A percentile compares a stretch with the other conserved stretches of the same genome.
Evolutionary conservation across 2,113 vertebrate species (phyloP).

Genomic region (Chitala chitala): DNA sequence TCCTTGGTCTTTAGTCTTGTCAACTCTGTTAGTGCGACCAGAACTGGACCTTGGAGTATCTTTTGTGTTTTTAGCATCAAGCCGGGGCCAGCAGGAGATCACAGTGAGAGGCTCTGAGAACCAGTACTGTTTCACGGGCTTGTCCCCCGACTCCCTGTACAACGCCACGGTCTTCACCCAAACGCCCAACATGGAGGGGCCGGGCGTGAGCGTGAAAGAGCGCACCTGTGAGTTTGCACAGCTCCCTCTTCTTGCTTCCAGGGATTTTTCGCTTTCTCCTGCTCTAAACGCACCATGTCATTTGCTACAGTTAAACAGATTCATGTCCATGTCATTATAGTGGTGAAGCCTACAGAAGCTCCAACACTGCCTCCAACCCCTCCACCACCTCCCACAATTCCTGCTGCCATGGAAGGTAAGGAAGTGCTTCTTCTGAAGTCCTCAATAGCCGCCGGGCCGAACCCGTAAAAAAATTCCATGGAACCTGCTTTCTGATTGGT

Average conservation of each 20-base stretch:
- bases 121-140: slow-evolving; percentile 80
- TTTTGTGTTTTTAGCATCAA: slow-evolving; percentile 44
- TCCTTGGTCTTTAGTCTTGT: too few species aligned
- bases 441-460: background rate
- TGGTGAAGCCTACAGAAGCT: slow-evolving; percentile 82
- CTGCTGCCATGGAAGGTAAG: slow-evolving; percentile 85
- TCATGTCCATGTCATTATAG: slow-evolving; percentile 49
- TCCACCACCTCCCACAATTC: slow-evolving; percentile 81
- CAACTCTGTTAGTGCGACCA: too few species aligned
- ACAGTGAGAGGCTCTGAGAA: slow-evolving; percentile 83
- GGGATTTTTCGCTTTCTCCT: too few species aligned
- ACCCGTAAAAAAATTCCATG: slow-evolving; percentile 4
- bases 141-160: slow-evolving; percentile 82
- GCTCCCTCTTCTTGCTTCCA: background rate
- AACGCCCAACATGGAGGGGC: slow-evolving; percentile 89
- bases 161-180: slow-evolving; percentile 83
- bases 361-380: slow-evolving; percentile 83
- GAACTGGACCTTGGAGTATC: too few species aligned
- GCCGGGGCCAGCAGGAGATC: slow-evolving; percentile 79
- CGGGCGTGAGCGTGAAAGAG: slow-evolving; percentile 79
- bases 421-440: background rate
- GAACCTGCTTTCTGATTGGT: background rate
- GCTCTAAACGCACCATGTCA: background rate
- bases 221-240: slow-evolving; percentile 79
- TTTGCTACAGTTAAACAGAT: background rate